phyloP scores from a whole-genome alignment of 2,797 vertebrate species.

The Gastrophryne carolinensis region DNA sequence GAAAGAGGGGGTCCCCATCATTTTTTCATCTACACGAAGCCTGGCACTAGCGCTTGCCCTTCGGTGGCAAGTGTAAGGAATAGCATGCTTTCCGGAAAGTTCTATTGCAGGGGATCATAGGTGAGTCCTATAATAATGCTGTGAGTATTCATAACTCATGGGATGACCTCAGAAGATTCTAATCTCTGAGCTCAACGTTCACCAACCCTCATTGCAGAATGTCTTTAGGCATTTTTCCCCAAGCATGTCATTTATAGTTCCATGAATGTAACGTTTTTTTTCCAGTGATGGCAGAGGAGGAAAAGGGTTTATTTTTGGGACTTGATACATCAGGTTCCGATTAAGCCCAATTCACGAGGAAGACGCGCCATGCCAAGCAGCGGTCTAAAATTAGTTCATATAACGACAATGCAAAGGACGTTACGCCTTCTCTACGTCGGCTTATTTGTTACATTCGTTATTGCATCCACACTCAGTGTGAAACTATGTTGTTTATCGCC shows the following conservation, averaged over 20 bases:
- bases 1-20: too few species aligned
- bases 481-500: slow-evolving; percentile 8
- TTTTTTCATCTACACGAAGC: too few species aligned
- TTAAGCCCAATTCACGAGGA: slow-evolving; percentile 18
- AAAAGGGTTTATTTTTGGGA: slow-evolving; percentile 5
- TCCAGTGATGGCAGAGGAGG: neutral
- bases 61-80: too few species aligned
- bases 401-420: neutral
- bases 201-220: too few species aligned
- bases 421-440: neutral
- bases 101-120: too few species aligned
- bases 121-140: too few species aligned
- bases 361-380: neutral
- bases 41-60: too few species aligned
- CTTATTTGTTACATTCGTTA: neutral
- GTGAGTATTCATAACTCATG: too few species aligned
- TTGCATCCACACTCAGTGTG: neutral
- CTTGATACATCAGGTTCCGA: slow-evolving; percentile 25
- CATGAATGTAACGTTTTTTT: neutral
- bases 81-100: too few species aligned
- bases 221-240: neutral
- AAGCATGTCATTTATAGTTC: neutral
- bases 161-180: too few species aligned
- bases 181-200: too few species aligned
- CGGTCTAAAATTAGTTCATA: slow-evolving; percentile 14